Evolutionary conservation across 2,113 vertebrate genomes (phyloP).

Genomic region (Dasyornis broadbenti): DNA sequence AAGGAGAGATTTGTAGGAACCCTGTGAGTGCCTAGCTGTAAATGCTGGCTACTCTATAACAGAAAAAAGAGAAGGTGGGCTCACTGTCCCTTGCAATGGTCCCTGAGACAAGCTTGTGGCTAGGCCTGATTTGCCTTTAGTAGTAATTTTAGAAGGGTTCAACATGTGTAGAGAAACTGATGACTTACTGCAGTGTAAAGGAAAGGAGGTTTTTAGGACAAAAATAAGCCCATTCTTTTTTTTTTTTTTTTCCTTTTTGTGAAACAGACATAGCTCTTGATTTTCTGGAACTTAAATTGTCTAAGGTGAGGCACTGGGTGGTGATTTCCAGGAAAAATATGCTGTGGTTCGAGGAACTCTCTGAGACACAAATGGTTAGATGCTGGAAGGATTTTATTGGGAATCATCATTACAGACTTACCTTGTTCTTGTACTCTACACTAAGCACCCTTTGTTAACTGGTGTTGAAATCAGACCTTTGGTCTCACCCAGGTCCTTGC

Average conservation of each 20-base stretch:
- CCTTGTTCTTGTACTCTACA: not conserved
- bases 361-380: not conserved
- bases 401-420: not conserved
- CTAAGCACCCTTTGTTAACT: not conserved
- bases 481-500: not conserved
- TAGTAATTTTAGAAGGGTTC: not conserved
- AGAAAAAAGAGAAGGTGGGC: not conserved
- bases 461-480: not conserved
- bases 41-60: accelerated
- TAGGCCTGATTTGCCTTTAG: not conserved
- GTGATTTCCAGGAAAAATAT: not conserved
- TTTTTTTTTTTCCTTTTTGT: not conserved
- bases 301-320: not conserved
- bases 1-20: not conserved
- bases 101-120: not conserved
- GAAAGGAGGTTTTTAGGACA: not conserved
- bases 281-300: not conserved
- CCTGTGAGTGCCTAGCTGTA: not conserved
- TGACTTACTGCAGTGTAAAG: not conserved
- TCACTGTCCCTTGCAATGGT: not conserved
- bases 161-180: not conserved
- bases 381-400: not conserved
- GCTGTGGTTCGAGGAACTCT: accelerated
- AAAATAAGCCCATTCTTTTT: not conserved
- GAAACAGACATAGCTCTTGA: not conserved